A percentile compares a stretch with the other conserved stretches of the same genome.
These are phyloP conservation scores for Frieseomelitta varia DNA, from an alignment of 1,140 invertebrate genomes.

Conservation along the genomic window DNA sequence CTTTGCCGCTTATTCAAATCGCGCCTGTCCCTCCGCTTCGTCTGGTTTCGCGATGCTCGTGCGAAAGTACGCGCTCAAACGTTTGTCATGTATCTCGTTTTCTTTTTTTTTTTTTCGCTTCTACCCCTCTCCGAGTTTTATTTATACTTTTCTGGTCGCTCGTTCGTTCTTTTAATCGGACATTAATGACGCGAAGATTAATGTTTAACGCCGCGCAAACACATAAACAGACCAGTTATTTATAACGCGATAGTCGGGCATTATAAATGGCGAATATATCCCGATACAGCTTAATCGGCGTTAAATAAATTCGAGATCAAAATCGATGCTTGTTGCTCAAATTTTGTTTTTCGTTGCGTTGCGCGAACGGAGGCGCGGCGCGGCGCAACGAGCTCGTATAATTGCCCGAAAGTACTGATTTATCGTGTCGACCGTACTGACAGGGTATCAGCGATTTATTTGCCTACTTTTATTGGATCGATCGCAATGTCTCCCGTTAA, in stretches of 20 bases:
- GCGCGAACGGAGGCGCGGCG: conserved; percentile 5
- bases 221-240: conserved; percentile 11
- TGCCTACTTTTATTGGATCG: conserved; percentile 67
- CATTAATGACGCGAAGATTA: conserved; percentile 23
- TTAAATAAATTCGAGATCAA: conserved; percentile 59
- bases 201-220: conserved; percentile 10
- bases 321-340: conserved; percentile 58
- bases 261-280: conserved; percentile 37
- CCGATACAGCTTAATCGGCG: conserved; percentile 39
- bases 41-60: conserved; percentile 31
- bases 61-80: conserved; percentile 9
- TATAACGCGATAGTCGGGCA: conserved; percentile 13
- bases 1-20: conserved; percentile 73
- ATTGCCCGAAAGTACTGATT: conserved; percentile 59
- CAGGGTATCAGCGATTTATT: conserved; percentile 63
- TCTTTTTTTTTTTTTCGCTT: background rate
- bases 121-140: background rate
- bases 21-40: conserved; percentile 54
- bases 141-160: background rate
- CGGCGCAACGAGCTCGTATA: conserved; percentile 30
- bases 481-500: conserved; percentile 60
- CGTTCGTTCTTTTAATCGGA: conserved; percentile 22
- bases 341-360: conserved; percentile 50
- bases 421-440: conserved; percentile 54
- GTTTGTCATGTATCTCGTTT: background rate